Evolutionary conservation across 2,888 invertebrate genomes (phyloP).

Genomic region (Chironomus riparius): DNA sequence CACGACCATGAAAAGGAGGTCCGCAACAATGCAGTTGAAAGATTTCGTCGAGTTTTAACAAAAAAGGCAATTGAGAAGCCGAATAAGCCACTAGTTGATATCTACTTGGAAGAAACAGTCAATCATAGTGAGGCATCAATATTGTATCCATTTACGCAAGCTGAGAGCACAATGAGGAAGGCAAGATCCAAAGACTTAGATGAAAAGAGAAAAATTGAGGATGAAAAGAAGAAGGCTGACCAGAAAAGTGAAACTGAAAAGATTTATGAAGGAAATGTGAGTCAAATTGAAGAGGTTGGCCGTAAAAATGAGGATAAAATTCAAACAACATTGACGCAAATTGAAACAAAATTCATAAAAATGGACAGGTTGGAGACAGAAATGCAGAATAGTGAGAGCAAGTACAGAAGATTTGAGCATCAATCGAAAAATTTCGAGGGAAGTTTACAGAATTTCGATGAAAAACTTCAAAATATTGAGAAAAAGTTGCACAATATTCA

Average conservation of each 20-base stretch:
- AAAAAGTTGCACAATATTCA: background rate
- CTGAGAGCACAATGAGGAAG: slow-evolving; percentile 34
- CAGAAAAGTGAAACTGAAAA: background rate
- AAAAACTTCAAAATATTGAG: background rate
- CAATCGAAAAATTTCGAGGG: background rate
- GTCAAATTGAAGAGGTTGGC: background rate
- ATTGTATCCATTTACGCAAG: slow-evolving; percentile 32
- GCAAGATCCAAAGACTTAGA: slow-evolving; percentile 32
- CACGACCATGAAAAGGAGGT: slow-evolving; percentile 33
- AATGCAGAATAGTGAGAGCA: background rate
- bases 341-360: no score
- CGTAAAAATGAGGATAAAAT: background rate
- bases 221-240: background rate
- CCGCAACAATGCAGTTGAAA: slow-evolving; percentile 32
- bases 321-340: background rate
- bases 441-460: background rate
- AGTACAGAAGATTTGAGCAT: background rate
- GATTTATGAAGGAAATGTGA: background rate
- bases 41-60: slow-evolving; percentile 33
- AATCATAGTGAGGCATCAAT: slow-evolving; percentile 31
- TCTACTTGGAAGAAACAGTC: slow-evolving; percentile 6
- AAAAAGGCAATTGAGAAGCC: slow-evolving; percentile 16
- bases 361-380: no score
- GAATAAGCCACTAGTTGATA: slow-evolving; percentile 1
- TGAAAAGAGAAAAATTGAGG: background rate